phyloP scores from a whole-genome alignment of 2,888 invertebrate species.

The Drosophila antonietae region DNA sequence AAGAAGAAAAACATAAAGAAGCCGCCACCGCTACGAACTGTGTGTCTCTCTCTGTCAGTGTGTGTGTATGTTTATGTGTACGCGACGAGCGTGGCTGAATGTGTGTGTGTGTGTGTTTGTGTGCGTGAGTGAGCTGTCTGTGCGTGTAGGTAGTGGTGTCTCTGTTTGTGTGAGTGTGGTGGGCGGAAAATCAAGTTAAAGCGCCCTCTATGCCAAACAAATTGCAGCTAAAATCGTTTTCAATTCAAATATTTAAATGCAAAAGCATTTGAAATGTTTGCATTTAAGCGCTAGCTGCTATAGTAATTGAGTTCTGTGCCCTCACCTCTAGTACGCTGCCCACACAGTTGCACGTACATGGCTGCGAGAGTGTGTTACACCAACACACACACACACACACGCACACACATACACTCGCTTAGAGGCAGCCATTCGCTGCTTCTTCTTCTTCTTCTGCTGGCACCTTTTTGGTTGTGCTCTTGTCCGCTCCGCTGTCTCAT shows the following conservation, averaged over 20 bases:
- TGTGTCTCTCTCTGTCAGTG: constrained; percentile 18
- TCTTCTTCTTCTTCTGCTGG: constrained; percentile 32
- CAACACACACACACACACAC: constrained; percentile 10
- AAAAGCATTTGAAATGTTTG: constrained; percentile 19
- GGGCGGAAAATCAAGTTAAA: constrained; percentile 56
- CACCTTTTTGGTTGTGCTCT: constrained; percentile 56
- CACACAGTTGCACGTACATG: constrained; percentile 21
- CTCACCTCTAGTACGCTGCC: constrained; percentile 38
- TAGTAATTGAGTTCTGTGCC: constrained; percentile 37
- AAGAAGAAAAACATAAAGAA: constrained; percentile 61
- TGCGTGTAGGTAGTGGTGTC: constrained; percentile 30
- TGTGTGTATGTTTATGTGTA: constrained; percentile 30
- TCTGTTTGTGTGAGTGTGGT: constrained; percentile 23
- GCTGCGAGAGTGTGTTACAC: constrained; percentile 7
- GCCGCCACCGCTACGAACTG: constrained; percentile 58
- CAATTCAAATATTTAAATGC: constrained; percentile 23
- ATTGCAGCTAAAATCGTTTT: constrained; percentile 21
- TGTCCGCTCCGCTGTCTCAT: constrained; percentile 50
- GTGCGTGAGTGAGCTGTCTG: constrained; percentile 40
- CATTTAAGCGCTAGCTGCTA: constrained; percentile 12
- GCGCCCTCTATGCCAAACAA: constrained; percentile 13
- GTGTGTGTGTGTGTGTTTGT: constrained; percentile 41
- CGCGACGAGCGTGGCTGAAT: constrained; percentile 20
- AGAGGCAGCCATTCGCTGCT: constrained; percentile 33
- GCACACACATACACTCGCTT: background rate